Evolutionary conservation across 2,888 invertebrate genomes (phyloP).

Genomic region (Caenorhabditis plicata): DNA sequence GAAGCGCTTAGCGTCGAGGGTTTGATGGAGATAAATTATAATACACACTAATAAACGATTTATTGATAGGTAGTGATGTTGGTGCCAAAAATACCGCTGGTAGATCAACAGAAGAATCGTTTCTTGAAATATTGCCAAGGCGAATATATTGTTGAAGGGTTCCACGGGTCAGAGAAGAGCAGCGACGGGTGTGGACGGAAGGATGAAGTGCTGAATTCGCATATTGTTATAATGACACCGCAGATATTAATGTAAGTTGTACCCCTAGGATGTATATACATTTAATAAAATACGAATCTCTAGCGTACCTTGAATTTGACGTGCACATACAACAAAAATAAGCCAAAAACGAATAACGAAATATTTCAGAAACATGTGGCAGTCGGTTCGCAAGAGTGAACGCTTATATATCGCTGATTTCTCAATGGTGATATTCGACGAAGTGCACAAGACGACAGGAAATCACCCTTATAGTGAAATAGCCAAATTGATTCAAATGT

Average conservation of each 20-base stretch:
- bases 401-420: slow-evolving; percentile 56
- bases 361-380: slow-evolving; percentile 49
- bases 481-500: slow-evolving; percentile 22
- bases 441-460: slow-evolving; percentile 53
- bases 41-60: background rate
- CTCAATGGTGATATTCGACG: slow-evolving; percentile 59
- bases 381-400: slow-evolving; percentile 46
- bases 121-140: slow-evolving; percentile 39
- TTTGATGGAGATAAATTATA: slow-evolving; percentile 12
- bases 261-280: too few relatives aligned
- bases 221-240: slow-evolving; percentile 54
- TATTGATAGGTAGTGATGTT: slow-evolving; percentile 39
- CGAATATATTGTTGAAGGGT: slow-evolving; percentile 38
- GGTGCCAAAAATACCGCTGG: slow-evolving; percentile 62
- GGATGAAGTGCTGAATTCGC: slow-evolving; percentile 35
- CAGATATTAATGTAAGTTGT: slow-evolving; percentile 51
- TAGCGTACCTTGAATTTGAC: background rate
- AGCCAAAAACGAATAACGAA: background rate
- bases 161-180: slow-evolving; percentile 49
- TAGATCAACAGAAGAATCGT: slow-evolving; percentile 50
- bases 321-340: background rate
- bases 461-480: slow-evolving; percentile 32
- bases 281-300: background rate
- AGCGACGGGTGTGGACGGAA: slow-evolving; percentile 15
- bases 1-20: slow-evolving; percentile 29